These are phyloP conservation scores for Lithophane socia DNA, from an alignment of 2,888 invertebrate genomes.

Conservation along the genomic window DNA sequence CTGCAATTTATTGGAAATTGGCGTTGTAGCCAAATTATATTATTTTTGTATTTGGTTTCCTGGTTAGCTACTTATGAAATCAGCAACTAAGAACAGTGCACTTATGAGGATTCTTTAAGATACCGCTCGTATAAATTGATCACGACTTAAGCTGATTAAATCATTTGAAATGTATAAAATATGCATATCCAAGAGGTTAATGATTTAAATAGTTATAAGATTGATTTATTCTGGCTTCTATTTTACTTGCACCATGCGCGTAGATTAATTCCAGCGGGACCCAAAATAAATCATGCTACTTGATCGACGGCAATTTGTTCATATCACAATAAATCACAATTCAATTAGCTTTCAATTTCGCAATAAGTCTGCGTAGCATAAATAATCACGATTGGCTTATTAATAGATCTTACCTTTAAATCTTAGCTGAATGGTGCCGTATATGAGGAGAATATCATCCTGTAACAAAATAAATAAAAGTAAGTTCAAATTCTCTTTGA, in stretches of 20 bases:
- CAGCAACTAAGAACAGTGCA: background rate
- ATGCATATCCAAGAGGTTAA: conserved; percentile 3
- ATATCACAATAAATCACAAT: conserved; percentile 45
- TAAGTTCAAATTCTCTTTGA: conserved; percentile 18
- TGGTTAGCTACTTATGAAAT: background rate
- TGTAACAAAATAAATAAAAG: conserved; percentile 80
- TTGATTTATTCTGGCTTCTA: conserved; percentile 16
- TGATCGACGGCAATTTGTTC: conserved; percentile 44
- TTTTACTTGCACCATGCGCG: background rate
- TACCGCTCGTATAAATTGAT: conserved; percentile 14
- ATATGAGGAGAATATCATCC: conserved; percentile 88
- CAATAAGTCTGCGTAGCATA: conserved; percentile 14
- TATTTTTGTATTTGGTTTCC: background rate
- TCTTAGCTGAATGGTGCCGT: conserved; percentile 87
- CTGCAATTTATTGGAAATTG: conserved; percentile 17
- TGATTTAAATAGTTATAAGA: conserved; percentile 9
- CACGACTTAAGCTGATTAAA: conserved; percentile 22
- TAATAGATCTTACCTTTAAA: conserved; percentile 78
- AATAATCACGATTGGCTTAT: conserved; percentile 14
- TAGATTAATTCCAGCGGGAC: conserved; percentile 8
- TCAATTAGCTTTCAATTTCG: conserved; percentile 38
- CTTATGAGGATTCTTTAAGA: background rate
- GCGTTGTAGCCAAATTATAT: conserved; percentile 9
- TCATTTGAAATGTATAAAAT: too few species aligned
- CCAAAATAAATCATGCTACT: conserved; percentile 46